These are phyloP conservation scores for Molossus alvarezi DNA, from an alignment of 2,797 vertebrate genomes.

Conservation along the genomic window DNA sequence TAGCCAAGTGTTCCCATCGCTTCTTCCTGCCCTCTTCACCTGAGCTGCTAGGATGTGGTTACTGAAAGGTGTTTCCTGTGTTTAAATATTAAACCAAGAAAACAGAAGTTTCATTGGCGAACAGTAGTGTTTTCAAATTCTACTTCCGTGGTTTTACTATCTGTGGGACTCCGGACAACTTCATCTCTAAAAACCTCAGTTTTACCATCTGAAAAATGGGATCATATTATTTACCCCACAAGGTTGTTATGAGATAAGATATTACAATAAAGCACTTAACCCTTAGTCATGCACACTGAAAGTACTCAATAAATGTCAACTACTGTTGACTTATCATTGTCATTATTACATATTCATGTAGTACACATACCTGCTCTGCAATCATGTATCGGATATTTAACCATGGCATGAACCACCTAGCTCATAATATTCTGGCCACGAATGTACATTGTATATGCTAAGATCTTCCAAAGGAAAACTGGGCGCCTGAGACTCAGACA, in stretches of 20 bases:
- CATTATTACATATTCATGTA: neutral
- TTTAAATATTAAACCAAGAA: conserved; percentile 3
- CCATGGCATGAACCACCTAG: neutral
- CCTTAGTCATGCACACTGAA: neutral
- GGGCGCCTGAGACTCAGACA: neutral
- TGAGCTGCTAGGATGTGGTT: neutral
- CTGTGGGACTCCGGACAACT: neutral
- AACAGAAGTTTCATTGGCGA: neutral
- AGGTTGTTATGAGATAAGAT: neutral
- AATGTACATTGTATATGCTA: conserved; percentile 16
- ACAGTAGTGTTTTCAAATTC: neutral
- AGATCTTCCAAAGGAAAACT: conserved; percentile 32
- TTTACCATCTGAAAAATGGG: neutral
- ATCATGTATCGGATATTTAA: neutral
- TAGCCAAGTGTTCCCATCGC: neutral
- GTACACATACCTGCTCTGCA: neutral
- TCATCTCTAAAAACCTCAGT: conserved; percentile 12
- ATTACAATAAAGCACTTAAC: neutral
- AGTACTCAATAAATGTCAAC: neutral
- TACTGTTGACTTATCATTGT: neutral
- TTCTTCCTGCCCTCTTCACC: neutral
- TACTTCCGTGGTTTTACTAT: neutral
- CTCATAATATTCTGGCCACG: neutral
- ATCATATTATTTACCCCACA: neutral
- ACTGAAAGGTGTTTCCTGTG: neutral